phyloP scores from a whole-genome alignment of 2,888 invertebrate species.

The Conchocele bisecta region DNA sequence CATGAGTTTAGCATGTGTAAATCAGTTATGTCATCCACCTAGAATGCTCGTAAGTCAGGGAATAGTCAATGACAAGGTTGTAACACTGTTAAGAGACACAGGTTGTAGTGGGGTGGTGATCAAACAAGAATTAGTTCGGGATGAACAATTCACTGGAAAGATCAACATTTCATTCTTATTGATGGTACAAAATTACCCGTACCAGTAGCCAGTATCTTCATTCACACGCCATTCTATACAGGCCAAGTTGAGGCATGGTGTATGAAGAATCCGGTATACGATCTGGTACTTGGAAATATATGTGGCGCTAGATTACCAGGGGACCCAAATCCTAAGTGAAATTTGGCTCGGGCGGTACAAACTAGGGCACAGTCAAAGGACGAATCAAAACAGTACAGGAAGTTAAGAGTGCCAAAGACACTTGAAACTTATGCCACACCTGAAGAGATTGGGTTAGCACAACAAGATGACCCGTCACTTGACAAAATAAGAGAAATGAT shows the following conservation, averaged over 20 bases:
- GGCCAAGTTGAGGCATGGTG: slow-evolving; percentile 42
- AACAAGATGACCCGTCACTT: slow-evolving; percentile 5
- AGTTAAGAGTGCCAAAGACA: neutral
- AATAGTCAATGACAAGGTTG: neutral
- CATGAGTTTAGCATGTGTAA: neutral
- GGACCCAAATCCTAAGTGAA: slow-evolving; percentile 34
- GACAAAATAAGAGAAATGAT: slow-evolving; percentile 1
- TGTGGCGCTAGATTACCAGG: slow-evolving; percentile 12
- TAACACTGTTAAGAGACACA: slow-evolving; percentile 33
- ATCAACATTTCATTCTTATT: slow-evolving; percentile 21
- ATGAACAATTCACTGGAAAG: slow-evolving; percentile 31
- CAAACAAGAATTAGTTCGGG: slow-evolving; percentile 12
- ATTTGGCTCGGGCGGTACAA: slow-evolving; percentile 18
- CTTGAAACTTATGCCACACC: neutral
- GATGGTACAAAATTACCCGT: slow-evolving; percentile 33
- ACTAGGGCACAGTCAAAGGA: slow-evolving; percentile 23
- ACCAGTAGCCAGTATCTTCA: slow-evolving; percentile 26
- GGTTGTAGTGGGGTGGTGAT: slow-evolving; percentile 43
- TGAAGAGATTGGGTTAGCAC: neutral
- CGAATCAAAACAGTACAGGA: slow-evolving; percentile 1
- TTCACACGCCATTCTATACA: slow-evolving; percentile 41
- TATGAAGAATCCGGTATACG: slow-evolving; percentile 38
- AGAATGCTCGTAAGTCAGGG: slow-evolving; percentile 15
- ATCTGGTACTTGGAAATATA: slow-evolving; percentile 41
- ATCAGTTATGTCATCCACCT: slow-evolving; percentile 1